Evolutionary conservation across 2,113 vertebrate species (phyloP), one percentile per base, ranked within the genome.

Genomic region (Butorides virescens): DNA sequence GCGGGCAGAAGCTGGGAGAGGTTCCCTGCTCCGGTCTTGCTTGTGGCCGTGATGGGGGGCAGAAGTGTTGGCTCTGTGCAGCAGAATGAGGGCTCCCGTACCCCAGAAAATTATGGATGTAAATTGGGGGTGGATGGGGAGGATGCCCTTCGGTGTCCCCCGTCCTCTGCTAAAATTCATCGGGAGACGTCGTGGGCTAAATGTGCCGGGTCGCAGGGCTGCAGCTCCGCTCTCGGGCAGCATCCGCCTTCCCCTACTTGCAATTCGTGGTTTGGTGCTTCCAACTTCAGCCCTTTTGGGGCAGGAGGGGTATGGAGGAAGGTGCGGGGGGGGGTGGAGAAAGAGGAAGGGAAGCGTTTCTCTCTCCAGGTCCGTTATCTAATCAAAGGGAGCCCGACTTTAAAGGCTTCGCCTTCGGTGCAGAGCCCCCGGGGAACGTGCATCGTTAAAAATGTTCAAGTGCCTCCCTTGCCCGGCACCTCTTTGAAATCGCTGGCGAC

Each of bases 401-500:
- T 74, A 97, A 96, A 95, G 88, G 81, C 44, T 88, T 76, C 82
- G 74, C 74, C 17, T 72, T 84, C 30, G 13, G 80, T 11, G 3
- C 2, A 3, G 92, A 88, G 90, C 93, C 14, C 34, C 88, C 13
- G 50, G 86, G 71, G 94, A 97, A 87, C 19, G 23, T 16, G 67
- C 90, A 88, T 81, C 92, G 77, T 96, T 92, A 93, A 96, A 91
- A 97, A 94, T 15, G 44, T 88, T 88, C 88, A 56, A 86, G 90
- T 30, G 56, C 68, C 63, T 73, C 79, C 11, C 3, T 47, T 83
- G 68, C 67, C 59, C 67, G 16, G 87, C 30, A 7, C 23, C 71
- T 37, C 93, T 98, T 95, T 97, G 97, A 97, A 95, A 96, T 75
- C 20, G 22, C 79, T 77, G 85, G 74, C 1, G 50, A n/a, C 65